These are phyloP conservation scores for Scomberomorus guttatus DNA, from an alignment of 2,797 vertebrate genomes.

Conservation along the genomic window DNA sequence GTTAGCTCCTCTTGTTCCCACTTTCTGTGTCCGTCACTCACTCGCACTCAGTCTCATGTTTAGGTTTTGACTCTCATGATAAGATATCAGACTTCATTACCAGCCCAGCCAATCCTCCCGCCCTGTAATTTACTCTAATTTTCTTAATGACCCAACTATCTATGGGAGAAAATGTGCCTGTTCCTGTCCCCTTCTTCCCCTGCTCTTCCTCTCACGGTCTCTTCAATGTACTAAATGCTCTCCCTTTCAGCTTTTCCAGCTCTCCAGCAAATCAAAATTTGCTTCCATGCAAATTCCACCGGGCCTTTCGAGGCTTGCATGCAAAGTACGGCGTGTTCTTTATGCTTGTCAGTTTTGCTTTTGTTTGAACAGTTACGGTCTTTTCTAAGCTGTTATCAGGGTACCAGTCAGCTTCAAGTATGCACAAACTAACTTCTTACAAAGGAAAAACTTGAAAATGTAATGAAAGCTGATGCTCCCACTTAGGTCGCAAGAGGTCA, in stretches of 20 bases:
- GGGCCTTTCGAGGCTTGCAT: slow-evolving; percentile 37
- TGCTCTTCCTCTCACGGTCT: slow-evolving; percentile 4
- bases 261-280: slow-evolving; percentile 46
- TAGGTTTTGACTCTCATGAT: slow-evolving; percentile 57
- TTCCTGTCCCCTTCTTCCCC: slow-evolving; percentile 63
- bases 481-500: not conserved
- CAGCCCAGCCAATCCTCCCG: slow-evolving; percentile 49
- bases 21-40: not conserved
- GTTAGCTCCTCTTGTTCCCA: not conserved
- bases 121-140: slow-evolving; percentile 84
- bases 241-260: slow-evolving; percentile 2
- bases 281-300: slow-evolving; percentile 55
- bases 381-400: not conserved
- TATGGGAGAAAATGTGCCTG: slow-evolving; percentile 65
- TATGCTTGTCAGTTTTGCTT: not conserved
- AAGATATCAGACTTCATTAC: slow-evolving; percentile 74
- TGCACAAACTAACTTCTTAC: fast-evolving
- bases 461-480: not conserved
- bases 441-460: not conserved
- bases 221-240: not conserved
- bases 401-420: no score
- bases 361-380: not conserved
- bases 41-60: not conserved
- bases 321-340: slow-evolving; percentile 41
- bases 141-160: slow-evolving; percentile 75